Evolutionary conservation across 2,797 vertebrate genomes (phyloP), one percentile per base, ranked within the genome.

Genomic region (Onychomys torridus): DNA sequence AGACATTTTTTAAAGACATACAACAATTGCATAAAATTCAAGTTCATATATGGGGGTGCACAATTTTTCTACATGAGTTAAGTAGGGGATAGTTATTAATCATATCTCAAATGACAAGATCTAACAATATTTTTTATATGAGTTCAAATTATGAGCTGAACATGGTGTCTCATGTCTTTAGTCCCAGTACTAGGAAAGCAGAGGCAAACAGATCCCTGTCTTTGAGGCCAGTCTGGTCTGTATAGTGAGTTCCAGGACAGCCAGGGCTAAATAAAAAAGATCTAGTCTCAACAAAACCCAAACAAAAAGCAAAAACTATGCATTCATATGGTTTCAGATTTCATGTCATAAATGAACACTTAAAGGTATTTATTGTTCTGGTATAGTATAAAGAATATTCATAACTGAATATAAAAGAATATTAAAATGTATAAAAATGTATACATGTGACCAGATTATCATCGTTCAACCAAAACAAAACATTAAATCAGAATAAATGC

Each of bases 1-100:
- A 90, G 73, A 40, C 29, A 57, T 29, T 32, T 77, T 92, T 71
- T 25, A 77, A 90, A 69, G 11, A 79, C 69, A 87, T 37, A 55
- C 46, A 89, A 88, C 71, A 61, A 55, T 65, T 85, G 11, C 46
- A 40, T 81, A 83, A 89, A 89, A 76, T n/a, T 89, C 81, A 71
- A 76, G 10, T 81, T 93, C 71, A 32, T 34, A 49, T 49, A 49
- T 40, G 95, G n/a, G 37, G 40, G 21, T 65, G 95, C 55, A 69
- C 7, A 46, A 73, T 93, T 86, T 84, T 55, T 93, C 90, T 76
- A 71, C 40, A 40, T 86, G 71, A 77, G 46, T 89, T 52, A 96
- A 87, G 10, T 9, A 82, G 78, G 55, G 49, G 34, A 49, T 43
- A 89, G 76, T 82, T 77, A 94, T 90, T 90, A 87, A 83, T 59